These are phyloP conservation scores for Miichthys miiuy DNA, from an alignment of 2,797 vertebrate genomes.

Conservation along the genomic window DNA sequence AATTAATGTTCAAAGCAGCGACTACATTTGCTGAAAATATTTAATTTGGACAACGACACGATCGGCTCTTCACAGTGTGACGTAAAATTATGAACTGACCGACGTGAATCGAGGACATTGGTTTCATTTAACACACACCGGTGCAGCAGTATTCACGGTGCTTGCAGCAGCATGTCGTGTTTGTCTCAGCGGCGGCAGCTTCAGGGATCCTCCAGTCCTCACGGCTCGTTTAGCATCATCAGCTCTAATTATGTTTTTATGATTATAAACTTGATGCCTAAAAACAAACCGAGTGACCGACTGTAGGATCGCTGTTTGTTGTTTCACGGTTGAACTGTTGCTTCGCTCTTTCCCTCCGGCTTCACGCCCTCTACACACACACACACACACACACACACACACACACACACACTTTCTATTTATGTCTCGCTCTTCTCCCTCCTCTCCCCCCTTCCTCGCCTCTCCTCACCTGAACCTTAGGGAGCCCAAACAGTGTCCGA, in stretches of 20 bases:
- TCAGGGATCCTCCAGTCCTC: conserved; percentile 31
- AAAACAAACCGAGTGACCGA: neutral
- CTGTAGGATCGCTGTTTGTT: conserved; percentile 29
- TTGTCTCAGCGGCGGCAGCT: neutral
- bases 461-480: conserved; percentile 64
- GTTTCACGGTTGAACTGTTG: neutral
- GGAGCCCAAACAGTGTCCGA: conserved; percentile 82
- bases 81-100: neutral
- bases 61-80: no score
- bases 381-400: neutral
- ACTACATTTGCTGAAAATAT: no score
- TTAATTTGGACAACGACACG: no score
- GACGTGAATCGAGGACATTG: neutral
- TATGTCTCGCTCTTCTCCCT: conserved; percentile 66
- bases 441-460: conserved; percentile 6
- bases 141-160: neutral
- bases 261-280: neutral
- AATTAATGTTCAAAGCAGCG: no score
- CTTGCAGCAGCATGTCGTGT: neutral
- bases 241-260: neutral
- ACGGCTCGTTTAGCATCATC: neutral
- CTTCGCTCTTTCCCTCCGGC: conserved; percentile 2
- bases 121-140: neutral
- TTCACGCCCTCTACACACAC: conserved; percentile 16
- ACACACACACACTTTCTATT: conserved; percentile 43